Base-by-base conservation (phyloP, 2,797 vertebrate genomes). In the Fundulus diaphanus region DNA sequence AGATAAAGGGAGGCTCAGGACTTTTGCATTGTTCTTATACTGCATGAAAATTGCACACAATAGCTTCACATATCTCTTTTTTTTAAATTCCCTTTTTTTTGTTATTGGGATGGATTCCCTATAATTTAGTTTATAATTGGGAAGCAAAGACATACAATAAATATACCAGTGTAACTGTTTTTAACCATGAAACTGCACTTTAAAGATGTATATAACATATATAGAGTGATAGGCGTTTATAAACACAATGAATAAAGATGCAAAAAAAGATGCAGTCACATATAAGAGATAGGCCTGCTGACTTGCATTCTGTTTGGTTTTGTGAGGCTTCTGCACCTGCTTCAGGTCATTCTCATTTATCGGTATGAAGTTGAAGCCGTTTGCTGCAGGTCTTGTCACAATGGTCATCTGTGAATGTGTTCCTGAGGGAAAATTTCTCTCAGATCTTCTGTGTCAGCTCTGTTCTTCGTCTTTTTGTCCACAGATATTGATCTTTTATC, bases 381-480 rank as follows among this genome's bases (percentile, higher is more conserved):
- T 76, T 82, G 18, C 74, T 79, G 75, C 2, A 79, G 87, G 80
- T 80, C 84, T 82, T 88, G 83, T 85, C 67, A 68, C 40, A 73
- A 61, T 74, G 54, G 73, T 76, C 29, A 77, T 78, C 42, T 72
- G 65, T 83, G 71, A 86, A 86, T 88, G 77, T 88, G 63, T 88
- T 82, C 37, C 37, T 11, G 20, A 73, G 54, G 75, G 68, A 74
- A 18, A 20, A 4, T 66, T 69, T 82, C 65, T 73, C 22, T 76
- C 22, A 69, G 16, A 66, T 52, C 1, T 54, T 80, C 2, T 48
- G 16, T 70, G 8, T 80, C 7, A 76, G 27, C 70, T 82, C 20
- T 70, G 16, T 77, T 77, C 18, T 74, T 79, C 44, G 76, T 18
- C 65, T 74, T 72, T 72, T 5, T 67, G 78, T 79, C 11, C 24